phyloP scores from a whole-genome alignment of 23 tunicate genomes.

The Styela clava region DNA sequence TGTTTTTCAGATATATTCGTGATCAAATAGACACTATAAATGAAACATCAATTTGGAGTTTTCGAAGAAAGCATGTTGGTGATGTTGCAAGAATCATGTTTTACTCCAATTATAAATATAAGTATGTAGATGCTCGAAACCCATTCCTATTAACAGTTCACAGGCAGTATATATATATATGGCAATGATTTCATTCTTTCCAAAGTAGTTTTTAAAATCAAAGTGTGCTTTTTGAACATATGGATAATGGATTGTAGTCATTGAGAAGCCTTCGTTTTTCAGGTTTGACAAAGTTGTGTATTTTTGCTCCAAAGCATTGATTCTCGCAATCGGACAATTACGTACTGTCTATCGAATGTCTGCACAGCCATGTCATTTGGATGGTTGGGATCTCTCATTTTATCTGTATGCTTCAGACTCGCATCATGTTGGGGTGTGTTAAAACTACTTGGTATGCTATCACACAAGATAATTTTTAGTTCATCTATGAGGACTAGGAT shows the following conservation, averaged over 20 bases:
- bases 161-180: too few species aligned
- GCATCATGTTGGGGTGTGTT: too few species aligned
- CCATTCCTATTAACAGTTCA: too few species aligned
- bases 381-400: conserved; percentile 34
- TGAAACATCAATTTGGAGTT: not conserved
- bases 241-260: too few species aligned
- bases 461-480: too few species aligned
- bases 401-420: conserved; percentile 42
- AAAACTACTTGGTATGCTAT: too few species aligned
- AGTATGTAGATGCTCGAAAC: not conserved
- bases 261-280: not conserved
- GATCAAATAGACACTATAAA: conserved; percentile 21
- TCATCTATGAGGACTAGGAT: too few species aligned
- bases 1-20: conserved; percentile 42
- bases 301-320: conserved; percentile 34
- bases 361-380: conserved; percentile 19
- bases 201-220: too few species aligned
- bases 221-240: too few species aligned
- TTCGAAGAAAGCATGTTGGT: conserved; percentile 8
- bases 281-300: conserved; percentile 25
- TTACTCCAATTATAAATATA: not conserved
- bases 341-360: conserved; percentile 32
- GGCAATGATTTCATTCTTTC: too few species aligned
- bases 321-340: conserved; percentile 40
- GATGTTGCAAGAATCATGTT: conserved; percentile 17